Evolutionary conservation across 2,888 invertebrate genomes (phyloP).

Genomic region (Eumerus sabulonum): DNA sequence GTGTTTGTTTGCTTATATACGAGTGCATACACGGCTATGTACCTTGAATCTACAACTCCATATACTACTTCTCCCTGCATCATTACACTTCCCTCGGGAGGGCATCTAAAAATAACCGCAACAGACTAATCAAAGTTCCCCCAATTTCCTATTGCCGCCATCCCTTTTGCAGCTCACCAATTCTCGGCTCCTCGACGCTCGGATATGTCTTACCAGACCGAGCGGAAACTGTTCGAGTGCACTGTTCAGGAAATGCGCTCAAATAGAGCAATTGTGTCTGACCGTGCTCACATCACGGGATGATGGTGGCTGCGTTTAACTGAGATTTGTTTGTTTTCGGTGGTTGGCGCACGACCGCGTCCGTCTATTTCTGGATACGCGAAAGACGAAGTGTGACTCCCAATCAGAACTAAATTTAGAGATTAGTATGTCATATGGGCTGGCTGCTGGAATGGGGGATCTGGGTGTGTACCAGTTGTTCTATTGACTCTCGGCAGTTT

Average conservation of each 20-base stretch:
- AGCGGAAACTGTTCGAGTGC: conserved; percentile 56
- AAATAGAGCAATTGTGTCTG: conserved; percentile 64
- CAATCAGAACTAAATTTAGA: conserved; percentile 70
- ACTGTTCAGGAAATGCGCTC: conserved; percentile 64
- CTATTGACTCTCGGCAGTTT: conserved; percentile 21
- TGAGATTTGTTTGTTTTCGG: conserved; percentile 53
- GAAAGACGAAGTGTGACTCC: conserved; percentile 47
- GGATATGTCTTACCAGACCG: conserved; percentile 9
- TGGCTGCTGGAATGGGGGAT: conserved; percentile 20
- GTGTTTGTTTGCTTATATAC: conserved; percentile 33
- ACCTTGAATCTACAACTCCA: conserved; percentile 1
- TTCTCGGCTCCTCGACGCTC: conserved; percentile 15
- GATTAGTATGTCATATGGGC: conserved; percentile 64
- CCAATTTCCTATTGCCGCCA: conserved; percentile 39
- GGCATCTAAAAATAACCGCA: conserved; percentile 62
- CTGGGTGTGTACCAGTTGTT: conserved; percentile 8
- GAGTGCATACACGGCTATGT: conserved; percentile 48
- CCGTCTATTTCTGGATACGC: conserved; percentile 54
- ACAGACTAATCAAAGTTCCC: conserved; percentile 66
- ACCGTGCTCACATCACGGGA: background rate
- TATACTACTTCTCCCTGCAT: conserved; percentile 17
- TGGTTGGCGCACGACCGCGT: conserved; percentile 66
- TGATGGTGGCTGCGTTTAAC: conserved; percentile 29
- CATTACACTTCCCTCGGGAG: conserved; percentile 48
- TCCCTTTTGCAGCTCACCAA: conserved; percentile 6